Conservation (phyloP, 1,140 invertebrate species). For the Dinoponera quadriceps region DNA sequence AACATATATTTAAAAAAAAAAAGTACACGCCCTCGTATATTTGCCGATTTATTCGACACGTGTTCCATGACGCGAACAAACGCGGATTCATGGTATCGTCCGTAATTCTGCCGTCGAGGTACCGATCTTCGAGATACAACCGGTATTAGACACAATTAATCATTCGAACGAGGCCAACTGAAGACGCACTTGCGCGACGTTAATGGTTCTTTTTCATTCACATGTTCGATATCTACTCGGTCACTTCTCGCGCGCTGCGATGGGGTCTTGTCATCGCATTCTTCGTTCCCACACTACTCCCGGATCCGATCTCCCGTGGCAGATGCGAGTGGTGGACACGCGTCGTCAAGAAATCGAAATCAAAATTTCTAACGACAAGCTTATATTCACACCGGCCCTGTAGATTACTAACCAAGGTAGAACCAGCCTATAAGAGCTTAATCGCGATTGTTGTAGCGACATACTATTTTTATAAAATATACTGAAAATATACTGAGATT, state of each 20-base stretch:
- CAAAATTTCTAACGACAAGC: too few relatives aligned
- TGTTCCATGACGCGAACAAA: background rate
- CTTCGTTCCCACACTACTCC: conserved; percentile 2
- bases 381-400: too few relatives aligned
- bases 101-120: background rate
- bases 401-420: too few relatives aligned
- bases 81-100: too few relatives aligned
- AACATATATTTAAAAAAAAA: background rate
- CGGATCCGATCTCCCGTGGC: too few relatives aligned
- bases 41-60: background rate
- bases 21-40: background rate
- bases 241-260: background rate
- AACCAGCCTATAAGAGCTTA: too few relatives aligned
- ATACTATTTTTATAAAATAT: too few relatives aligned
- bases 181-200: conserved; percentile 35
- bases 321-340: too few relatives aligned
- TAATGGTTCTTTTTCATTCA: conserved; percentile 65
- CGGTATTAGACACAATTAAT: conserved; percentile 75
- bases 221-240: conserved; percentile 26
- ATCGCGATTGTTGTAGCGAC: too few relatives aligned
- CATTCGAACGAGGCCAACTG: conserved; percentile 64
- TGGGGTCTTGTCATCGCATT: background rate
- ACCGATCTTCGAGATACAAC: conserved; percentile 40
- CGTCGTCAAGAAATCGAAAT: too few relatives aligned
- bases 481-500: too few relatives aligned